These are phyloP conservation scores for Hedya salicella DNA, from an alignment of 2,888 invertebrate species.

Conservation along the genomic window DNA sequence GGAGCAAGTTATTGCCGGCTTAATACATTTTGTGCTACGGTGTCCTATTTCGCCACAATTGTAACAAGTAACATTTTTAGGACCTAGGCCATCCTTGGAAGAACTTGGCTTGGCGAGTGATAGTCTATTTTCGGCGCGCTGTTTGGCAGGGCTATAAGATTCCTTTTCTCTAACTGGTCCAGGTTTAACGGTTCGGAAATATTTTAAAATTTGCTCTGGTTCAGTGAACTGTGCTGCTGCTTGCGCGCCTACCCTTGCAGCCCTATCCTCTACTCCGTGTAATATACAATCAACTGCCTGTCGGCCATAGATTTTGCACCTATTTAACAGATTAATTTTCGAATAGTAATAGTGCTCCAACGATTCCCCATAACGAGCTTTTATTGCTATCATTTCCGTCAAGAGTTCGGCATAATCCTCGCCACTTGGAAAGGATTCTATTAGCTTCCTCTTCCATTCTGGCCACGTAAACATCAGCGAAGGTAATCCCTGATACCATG, in stretches of 20 bases:
- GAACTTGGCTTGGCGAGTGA: neutral
- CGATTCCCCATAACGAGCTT: slow-evolving; percentile 41
- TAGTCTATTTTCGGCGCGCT: neutral
- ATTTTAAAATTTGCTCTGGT: slow-evolving; percentile 45
- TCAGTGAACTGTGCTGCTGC: slow-evolving; percentile 38
- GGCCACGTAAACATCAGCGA: slow-evolving; percentile 40
- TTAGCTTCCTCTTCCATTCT: slow-evolving; percentile 47
- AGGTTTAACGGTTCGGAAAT: slow-evolving; percentile 41
- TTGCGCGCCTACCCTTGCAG: too few species aligned
- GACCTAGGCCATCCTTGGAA: neutral
- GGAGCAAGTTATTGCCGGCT: slow-evolving; percentile 35
- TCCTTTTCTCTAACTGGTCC: neutral
- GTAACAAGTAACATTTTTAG: slow-evolving; percentile 26
- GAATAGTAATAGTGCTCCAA: too few species aligned
- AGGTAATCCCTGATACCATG: too few species aligned
- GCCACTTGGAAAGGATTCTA: slow-evolving; percentile 47
- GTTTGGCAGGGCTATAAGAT: neutral
- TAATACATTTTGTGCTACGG: slow-evolving; percentile 44
- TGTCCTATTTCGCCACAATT: slow-evolving; percentile 47
- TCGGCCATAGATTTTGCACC: slow-evolving; percentile 44
- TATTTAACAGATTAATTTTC: slow-evolving; percentile 45
- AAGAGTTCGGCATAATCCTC: slow-evolving; percentile 35
- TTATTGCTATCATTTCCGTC: slow-evolving; percentile 46
- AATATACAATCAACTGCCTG: slow-evolving; percentile 49
- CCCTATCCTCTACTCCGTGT: too few species aligned